phyloP scores from a whole-genome alignment of 2,113 vertebrate species.

The Corvus cornix region DNA sequence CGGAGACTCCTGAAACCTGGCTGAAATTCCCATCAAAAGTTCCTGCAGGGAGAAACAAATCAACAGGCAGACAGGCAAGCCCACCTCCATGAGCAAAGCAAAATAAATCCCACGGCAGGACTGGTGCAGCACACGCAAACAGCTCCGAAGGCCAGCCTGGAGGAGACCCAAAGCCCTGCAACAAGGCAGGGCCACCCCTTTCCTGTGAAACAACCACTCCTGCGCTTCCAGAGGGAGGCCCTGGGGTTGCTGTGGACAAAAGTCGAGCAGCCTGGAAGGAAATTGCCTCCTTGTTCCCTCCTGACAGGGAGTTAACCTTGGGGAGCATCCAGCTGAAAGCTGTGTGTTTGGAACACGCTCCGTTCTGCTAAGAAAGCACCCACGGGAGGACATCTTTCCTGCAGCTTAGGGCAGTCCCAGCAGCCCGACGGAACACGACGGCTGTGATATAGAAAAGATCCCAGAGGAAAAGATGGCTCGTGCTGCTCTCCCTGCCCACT shows the following conservation, averaged over 20 bases:
- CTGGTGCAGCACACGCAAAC: not conserved
- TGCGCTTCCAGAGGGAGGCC: not conserved
- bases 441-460: not conserved
- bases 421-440: not conserved
- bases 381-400: not conserved
- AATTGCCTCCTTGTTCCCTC: not conserved
- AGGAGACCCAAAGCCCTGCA: not conserved
- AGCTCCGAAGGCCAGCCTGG: not conserved
- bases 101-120: not conserved
- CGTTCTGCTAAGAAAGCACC: not conserved
- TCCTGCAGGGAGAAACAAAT: not conserved
- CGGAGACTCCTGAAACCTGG: not conserved
- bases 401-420: constrained; percentile 1
- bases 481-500: not conserved
- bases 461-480: not conserved
- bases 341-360: not conserved
- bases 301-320: not conserved
- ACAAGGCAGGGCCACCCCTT: not conserved
- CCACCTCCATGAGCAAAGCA: not conserved
- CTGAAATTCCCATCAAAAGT: not conserved
- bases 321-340: not conserved
- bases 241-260: not conserved
- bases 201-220: not conserved
- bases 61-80: not conserved
- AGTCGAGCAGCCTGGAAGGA: not conserved